phyloP scores from a whole-genome alignment of 2,888 invertebrate genomes.

The Drosophila robusta region DNA sequence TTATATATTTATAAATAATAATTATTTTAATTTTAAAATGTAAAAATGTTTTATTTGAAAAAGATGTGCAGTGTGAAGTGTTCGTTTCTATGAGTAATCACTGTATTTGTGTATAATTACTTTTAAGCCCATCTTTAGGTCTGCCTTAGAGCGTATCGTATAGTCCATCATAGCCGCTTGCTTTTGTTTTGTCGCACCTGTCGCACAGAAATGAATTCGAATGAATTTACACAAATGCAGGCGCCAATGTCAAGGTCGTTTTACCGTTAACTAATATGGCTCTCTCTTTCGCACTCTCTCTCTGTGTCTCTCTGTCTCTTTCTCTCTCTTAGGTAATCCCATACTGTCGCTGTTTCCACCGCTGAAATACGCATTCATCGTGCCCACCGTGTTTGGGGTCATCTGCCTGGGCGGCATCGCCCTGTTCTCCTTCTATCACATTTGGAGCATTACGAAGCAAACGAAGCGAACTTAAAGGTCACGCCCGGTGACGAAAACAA shows the following conservation, averaged over 20 bases:
- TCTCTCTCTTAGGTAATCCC: constrained; percentile 85
- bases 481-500: background rate
- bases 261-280: constrained; percentile 2
- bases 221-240: constrained; percentile 18
- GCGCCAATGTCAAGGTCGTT: constrained; percentile 56
- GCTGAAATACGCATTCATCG: constrained; percentile 87
- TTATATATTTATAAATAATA: too few species aligned
- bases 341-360: constrained; percentile 86
- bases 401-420: constrained; percentile 89
- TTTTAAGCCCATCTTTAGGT: too few species aligned
- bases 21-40: too few species aligned
- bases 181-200: constrained; percentile 14
- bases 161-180: constrained; percentile 1
- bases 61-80: too few species aligned
- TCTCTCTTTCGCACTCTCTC: constrained; percentile 2
- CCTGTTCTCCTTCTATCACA: constrained; percentile 88
- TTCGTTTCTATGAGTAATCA: background rate
- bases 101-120: background rate
- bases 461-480: constrained; percentile 48
- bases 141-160: background rate
- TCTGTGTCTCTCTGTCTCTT: background rate
- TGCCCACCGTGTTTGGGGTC: constrained; percentile 88
- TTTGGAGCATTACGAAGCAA: constrained; percentile 76
- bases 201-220: constrained; percentile 3
- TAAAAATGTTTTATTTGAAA: too few species aligned